Base-by-base conservation (phyloP, 2,113 vertebrate species). In the Aepyceros melampus region DNA sequence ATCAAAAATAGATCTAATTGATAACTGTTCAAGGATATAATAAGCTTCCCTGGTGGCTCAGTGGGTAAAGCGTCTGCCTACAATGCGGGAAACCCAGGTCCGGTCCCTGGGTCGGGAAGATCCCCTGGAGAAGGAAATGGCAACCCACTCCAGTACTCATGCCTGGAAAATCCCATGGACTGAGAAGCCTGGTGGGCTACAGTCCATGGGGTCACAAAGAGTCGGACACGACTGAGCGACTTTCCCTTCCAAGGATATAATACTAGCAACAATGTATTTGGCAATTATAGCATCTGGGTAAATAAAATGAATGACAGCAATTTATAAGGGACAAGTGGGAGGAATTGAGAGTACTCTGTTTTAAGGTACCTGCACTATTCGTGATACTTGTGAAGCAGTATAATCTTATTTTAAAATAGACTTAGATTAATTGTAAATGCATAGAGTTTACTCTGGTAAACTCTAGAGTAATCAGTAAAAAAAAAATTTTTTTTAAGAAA, bases 181-280 rank as follows among this genome's bases (percentile, higher is more conserved):
- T n/a, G n/a, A n/a, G n/a, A n/a, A n/a, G n/a, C n/a, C n/a, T n/a
- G n/a, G n/a, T n/a, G n/a, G n/a, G n/a, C n/a, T n/a, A n/a, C n/a
- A n/a, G n/a, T n/a, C n/a, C n/a, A n/a, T n/a, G n/a, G n/a, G n/a
- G n/a, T n/a, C n/a, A n/a, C n/a, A n/a, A n/a, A n/a, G n/a, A n/a
- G n/a, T n/a, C n/a, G n/a, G n/a, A n/a, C n/a, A n/a, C n/a, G n/a
- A n/a, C n/a, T n/a, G n/a, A n/a, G n/a, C n/a, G n/a, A n/a, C n/a
- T n/a, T n/a, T n/a, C n/a, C n/a, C n/a, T n/a, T n/a, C n/a, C 55
- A 91, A 97, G 51, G 62, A 84, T 91, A 58, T 45, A 81, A n/a
- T 14, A 60, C 31, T 14, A 60, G 11, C 58, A 79, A 17, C 27
- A 31, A 17, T 79, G 43, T 31, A 79, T 47, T 47, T 47, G 76